Evolutionary conservation across 2,888 invertebrate genomes (phyloP), one percentile per base, ranked within the genome.

Genomic region (Hesperia comma): DNA sequence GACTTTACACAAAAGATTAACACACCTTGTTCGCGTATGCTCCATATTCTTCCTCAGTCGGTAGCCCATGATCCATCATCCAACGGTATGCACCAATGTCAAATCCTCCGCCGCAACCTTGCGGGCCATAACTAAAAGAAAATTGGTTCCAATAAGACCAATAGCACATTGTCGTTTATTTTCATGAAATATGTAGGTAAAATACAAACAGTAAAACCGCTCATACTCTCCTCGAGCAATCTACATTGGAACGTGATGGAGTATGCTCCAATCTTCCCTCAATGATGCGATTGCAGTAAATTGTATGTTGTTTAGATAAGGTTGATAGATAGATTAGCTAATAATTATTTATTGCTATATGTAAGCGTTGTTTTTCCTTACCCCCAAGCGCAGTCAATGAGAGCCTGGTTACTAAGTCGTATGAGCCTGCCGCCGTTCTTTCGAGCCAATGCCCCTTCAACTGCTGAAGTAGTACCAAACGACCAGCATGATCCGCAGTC

Each of bases 21-120:
- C 12, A 2, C 67, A 86, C 96, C 91, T 95, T 95, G 68, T 97
- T 97, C 68, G 96, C 86, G 79, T 99, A 99, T 33, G 95, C 94
- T 14, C 98, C 98, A 82, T 99, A 99, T 70, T 96, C 95, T 62
- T 96, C 97, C 86, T 97, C 97, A 6, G 96, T 95, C 0, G 98
- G 97, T 17, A 98, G 88, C 14, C 90, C 90, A 63, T 96, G 95
- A 79, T 96, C 94, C 92, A 96, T 94, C 87, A 98, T 97, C 96
- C 97, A 99, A 69, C 96, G 94, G 79, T 98, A 99, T 0, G 97
- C 95, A 63, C 96, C 94, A 81, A 96, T 97, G 82, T 98, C 98
- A 87, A 96, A 96, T 7, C 98, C 98, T 8, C 98, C 98, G 79
- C 98, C 96, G 83, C 98, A 99, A 0, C 98, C 98, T 79, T 95